Base-by-base conservation (phyloP, 2,888 invertebrate genomes). In the Drosophila prolongata region DNA sequence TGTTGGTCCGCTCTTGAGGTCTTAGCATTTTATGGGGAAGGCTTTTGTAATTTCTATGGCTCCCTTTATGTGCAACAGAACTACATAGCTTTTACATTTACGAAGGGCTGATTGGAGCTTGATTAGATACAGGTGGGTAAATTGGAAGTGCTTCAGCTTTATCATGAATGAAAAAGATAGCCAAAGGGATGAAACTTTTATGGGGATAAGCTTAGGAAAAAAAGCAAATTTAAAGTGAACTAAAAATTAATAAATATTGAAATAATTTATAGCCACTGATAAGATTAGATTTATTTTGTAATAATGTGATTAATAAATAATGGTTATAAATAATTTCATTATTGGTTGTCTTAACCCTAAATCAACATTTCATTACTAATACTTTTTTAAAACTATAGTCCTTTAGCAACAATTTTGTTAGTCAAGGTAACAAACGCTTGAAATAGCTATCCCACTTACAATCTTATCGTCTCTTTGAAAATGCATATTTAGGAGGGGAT, bases 401-500 rank as follows among this genome's bases (percentile, higher is more conserved):
- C 13, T 13, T 13, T n/a, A 10, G 4, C 3, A 24, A 24, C 24
- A 24, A 24, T 24, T 24, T 24, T 30, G 6, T 30, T 30, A 1
- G 30, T 8, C 6, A 30, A 30, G 30, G 30, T 30, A 30, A 30
- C 30, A 30, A 30, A 9, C 3, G 30, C 1, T 30, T 2, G 30
- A 9, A 30, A 30, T 2, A 30, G 30, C 30, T 30, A 30, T 30
- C 8, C 30, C 30, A 30, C 8, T 30, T 30, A 2, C 30, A 30
- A 30, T 8, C 24, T 35, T 50, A n/a, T 37, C 13, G 19, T 16
- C 16, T 27, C 13, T 13, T 10, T 34, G 27, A 3, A 44, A 56
- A 38, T 85, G 75, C 79, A 82, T 82, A 82, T 83, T 83, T 77
- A 82, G 62, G 50, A 72, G 68, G 64, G 76, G 58, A 77, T 52